These are phyloP conservation scores for Drosophila fuyamai DNA, from an alignment of 1,140 invertebrate genomes.

Conservation along the genomic window DNA sequence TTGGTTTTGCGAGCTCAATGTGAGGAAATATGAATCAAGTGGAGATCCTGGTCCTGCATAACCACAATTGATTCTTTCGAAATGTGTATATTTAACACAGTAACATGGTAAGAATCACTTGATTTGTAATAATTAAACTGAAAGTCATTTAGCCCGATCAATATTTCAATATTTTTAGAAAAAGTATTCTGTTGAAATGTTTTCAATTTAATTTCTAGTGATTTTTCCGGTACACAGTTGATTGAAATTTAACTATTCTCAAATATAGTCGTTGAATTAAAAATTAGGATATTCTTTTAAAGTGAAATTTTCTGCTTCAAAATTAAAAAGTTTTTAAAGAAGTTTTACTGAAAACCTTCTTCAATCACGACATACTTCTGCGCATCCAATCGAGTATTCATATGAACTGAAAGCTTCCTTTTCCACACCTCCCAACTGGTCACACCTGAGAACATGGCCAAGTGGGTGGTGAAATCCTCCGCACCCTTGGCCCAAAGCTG, in stretches of 20 bases:
- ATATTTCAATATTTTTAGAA: too few relatives aligned
- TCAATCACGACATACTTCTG: not conserved
- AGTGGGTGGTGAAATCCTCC: slow-evolving; percentile 26
- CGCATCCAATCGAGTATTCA: slow-evolving; percentile 53
- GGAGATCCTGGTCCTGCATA: not conserved
- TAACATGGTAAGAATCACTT: too few relatives aligned
- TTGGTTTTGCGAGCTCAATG: slow-evolving; percentile 8
- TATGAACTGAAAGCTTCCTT: slow-evolving; percentile 51
- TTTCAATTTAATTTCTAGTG: too few relatives aligned
- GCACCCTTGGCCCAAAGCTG: slow-evolving; percentile 16
- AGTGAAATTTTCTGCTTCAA: too few relatives aligned
- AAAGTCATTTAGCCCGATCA: not conserved
- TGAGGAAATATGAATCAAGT: slow-evolving; percentile 5
- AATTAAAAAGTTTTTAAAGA: slow-evolving; percentile 10
- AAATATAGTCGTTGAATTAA: too few relatives aligned
- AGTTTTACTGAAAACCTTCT: not conserved
- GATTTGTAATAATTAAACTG: not conserved
- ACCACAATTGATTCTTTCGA: slow-evolving; percentile 14
- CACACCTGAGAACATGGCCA: slow-evolving; percentile 61
- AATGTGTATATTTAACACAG: not conserved
- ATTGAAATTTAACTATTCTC: too few relatives aligned
- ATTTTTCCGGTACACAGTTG: too few relatives aligned
- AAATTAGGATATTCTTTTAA: too few relatives aligned
- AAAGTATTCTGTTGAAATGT: too few relatives aligned
- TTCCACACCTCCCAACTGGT: slow-evolving; percentile 22